Evolutionary conservation across 2,888 invertebrate genomes (phyloP).

Genomic region (Exocentrus adspersus): DNA sequence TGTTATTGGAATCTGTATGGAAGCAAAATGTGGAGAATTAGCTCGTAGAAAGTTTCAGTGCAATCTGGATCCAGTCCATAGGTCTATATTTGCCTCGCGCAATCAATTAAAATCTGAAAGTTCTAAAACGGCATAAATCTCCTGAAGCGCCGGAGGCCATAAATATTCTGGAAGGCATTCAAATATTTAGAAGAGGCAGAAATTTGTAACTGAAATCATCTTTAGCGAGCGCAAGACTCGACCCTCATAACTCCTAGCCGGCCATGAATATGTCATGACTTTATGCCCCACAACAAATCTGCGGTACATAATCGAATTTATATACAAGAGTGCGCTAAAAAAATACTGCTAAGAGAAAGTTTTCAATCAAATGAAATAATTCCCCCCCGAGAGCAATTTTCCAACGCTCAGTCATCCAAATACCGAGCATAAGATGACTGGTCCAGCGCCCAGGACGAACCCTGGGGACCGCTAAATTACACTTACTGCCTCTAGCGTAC

Average conservation of each 20-base stretch:
- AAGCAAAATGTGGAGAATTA: too few relatives aligned
- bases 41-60: too few relatives aligned
- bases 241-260: constrained; percentile 60
- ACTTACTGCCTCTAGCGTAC: constrained; percentile 63
- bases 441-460: constrained; percentile 55
- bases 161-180: constrained; percentile 59
- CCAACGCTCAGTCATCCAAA: constrained; percentile 68
- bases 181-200: constrained; percentile 61
- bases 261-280: constrained; percentile 62
- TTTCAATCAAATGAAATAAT: constrained; percentile 79
- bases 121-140: constrained; percentile 31
- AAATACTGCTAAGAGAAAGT: constrained; percentile 63
- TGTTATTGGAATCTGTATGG: too few relatives aligned
- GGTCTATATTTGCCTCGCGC: neutral
- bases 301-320: constrained; percentile 65
- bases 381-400: constrained; percentile 78
- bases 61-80: neutral
- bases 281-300: constrained; percentile 62
- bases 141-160: constrained; percentile 43
- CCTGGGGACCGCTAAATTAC: constrained; percentile 64
- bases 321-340: constrained; percentile 61
- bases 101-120: constrained; percentile 13
- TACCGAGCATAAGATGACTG: constrained; percentile 57
- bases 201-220: constrained; percentile 62
- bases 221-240: constrained; percentile 55